A percentile compares a stretch with the other conserved stretches of the same genome.
Conservation (phyloP, 2,113 vertebrate species). For the Macrotis lagotis region DNA sequence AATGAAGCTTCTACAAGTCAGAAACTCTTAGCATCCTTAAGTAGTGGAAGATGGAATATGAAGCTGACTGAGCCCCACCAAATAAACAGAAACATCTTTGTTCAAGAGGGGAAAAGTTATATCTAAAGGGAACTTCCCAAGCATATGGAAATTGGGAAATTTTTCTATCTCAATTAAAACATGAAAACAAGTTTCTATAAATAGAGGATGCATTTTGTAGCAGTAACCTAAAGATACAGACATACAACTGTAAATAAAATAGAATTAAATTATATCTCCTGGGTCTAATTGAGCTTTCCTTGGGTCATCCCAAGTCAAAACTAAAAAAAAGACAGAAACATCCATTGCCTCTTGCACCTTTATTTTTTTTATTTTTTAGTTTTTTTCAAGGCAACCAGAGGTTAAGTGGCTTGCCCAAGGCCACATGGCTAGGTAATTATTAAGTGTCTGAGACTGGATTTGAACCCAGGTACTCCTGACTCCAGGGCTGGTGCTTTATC, state of each 20-base stretch:
- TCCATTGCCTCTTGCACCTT: not conserved
- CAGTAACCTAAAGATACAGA: not conserved
- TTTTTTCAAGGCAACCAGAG: too few relatives aligned
- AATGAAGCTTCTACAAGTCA: not conserved
- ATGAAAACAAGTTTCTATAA: not conserved
- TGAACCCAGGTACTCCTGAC: too few relatives aligned
- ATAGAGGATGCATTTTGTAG: not conserved
- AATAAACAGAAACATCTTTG: not conserved
- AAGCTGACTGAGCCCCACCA: not conserved
- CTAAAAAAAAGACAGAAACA: not conserved
- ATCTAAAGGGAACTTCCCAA: not conserved
- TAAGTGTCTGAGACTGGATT: too few relatives aligned
- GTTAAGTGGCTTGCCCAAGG: too few relatives aligned
- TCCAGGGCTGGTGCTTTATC: too few relatives aligned
- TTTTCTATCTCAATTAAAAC: not conserved
- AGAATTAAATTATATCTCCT: not conserved
- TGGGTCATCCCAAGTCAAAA: not conserved
- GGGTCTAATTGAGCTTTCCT: not conserved
- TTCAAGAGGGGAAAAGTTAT: not conserved
- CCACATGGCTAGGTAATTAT: too few relatives aligned
- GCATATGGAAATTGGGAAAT: not conserved
- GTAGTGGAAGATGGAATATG: not conserved
- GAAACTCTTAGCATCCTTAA: not conserved
- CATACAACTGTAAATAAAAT: not conserved
- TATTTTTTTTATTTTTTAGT: too few relatives aligned